Evolutionary conservation across 2,113 vertebrate genomes (phyloP), one percentile per base, ranked within the genome.

Genomic region (Corvus cornix): DNA sequence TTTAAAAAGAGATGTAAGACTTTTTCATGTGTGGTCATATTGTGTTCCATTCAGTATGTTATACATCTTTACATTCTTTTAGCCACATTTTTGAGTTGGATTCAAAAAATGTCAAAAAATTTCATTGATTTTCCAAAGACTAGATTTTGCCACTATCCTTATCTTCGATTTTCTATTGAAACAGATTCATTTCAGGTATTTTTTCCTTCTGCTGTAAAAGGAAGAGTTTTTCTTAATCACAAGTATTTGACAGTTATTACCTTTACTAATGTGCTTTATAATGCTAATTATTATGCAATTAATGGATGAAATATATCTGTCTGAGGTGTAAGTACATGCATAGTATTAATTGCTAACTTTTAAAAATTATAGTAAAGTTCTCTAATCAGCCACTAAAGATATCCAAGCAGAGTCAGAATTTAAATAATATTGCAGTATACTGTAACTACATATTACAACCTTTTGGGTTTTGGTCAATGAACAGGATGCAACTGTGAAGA

Each of bases 241-340:
- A 21, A 0, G 0, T 13, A 49, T 49, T 89, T 82, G 33, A 67
- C 10, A 8, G 2, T 35, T 55, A 30, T 52, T 67, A 18, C 3
- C 2, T 79, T 63, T 83, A 31, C 18, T 69, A 53, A 55, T 41
- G 8, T 31, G 5, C 4, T 69, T 82, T 31, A n/a, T 43, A 48
- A 59, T 63, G 16, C 2, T 55, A 17, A 58, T 67, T 63, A 66
- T 35, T 78, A 48, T 49, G 13, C 12, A 58, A 63, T 58, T 62
- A 67, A 44, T 63, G 18, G 20, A 70, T 67, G 16, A 66, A 56
- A 56, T 52, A 11, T 19, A n/a, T 56, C 33, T 82, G 7, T 22
- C n/a, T 64, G 26, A 75, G 19, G 10, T 58, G 3, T 18, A 62
- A 86, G 5, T 14, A 39, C 7, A 12, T 44, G 14, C 13, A 49